Evolutionary conservation across 2,888 invertebrate species (phyloP), one percentile per base, ranked within the genome.

Genomic region (Cabera pusaria): DNA sequence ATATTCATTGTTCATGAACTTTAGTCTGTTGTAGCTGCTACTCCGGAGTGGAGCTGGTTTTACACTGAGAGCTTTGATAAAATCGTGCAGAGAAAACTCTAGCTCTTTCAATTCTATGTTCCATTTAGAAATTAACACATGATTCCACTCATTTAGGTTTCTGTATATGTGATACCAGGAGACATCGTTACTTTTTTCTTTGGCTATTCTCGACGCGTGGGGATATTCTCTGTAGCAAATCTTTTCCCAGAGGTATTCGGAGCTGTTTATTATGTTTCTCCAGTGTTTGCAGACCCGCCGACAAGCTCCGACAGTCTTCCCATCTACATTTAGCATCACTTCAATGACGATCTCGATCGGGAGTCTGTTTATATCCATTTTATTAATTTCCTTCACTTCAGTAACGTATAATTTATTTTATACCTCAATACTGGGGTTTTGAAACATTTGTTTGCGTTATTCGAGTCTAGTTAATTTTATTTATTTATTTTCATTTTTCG

Each of bases 141-240:
- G 60, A 0, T 59, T 49, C 85, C 85, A 86, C 50, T 59, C 59
- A 40, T 53, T 61, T 2, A 85, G 46, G 45, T 85, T 86, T 36
- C 65, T 80, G 43, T 78, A 85, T 1, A 85, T 66, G 34, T 82
- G 63, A 34, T 74, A 74, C 83, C 84, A 86, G 10, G 71, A 66
- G 14, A 74, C 68, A 3, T 55, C 64, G 0, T 76, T 75, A 3
- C 67, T 56, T 46, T 78, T 83, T n/a, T 52, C 65, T 56, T 71
- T 82, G 1, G 84, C 84, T 6, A 84, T 72, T 52, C 56, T 58
- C 0, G 84, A 78, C 1, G 80, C 56, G 44, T 67, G 60, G 45
- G 58, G 67, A 28, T 56, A 74, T 18, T 84, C 84, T 4, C 54
- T 71, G 19, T 24, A 34, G 47, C 83, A 81, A 29, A 70, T 62